Conservation (phyloP, 2,113 vertebrate genomes). For the Protobothrops flavoviridis region DNA sequence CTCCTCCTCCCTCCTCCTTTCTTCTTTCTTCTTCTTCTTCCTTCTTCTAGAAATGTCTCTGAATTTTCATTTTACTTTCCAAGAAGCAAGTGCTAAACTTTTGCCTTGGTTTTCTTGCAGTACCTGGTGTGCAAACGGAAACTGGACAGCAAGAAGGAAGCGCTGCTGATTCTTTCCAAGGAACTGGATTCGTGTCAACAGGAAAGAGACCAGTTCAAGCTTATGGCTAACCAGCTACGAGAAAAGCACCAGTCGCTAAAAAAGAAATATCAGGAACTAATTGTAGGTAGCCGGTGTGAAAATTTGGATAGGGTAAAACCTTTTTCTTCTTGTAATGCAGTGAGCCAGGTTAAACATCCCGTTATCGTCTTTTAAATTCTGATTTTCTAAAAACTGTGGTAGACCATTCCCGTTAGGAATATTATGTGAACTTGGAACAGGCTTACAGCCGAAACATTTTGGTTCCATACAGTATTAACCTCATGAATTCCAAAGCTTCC, state of each 20-base stretch:
- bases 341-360: constrained; percentile 21
- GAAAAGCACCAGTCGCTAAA: constrained; percentile 93
- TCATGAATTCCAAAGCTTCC: no score
- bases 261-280: constrained; percentile 92
- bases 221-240: constrained; percentile 96
- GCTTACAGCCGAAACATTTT: not conserved
- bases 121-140: constrained; percentile 93
- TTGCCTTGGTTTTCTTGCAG: constrained; percentile 62
- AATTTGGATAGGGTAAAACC: not conserved
- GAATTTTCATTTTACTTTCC: not conserved
- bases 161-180: constrained; percentile 93
- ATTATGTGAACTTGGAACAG: not conserved
- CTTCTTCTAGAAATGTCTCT: not conserved
- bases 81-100: not conserved
- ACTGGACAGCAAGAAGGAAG: constrained; percentile 95
- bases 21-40: no score
- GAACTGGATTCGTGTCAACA: constrained; percentile 95
- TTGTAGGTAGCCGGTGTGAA: constrained; percentile 73
- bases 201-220: constrained; percentile 94
- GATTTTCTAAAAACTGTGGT: constrained; percentile 12
- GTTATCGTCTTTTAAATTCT: constrained; percentile 30
- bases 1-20: no score
- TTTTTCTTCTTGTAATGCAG: not conserved
- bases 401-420: constrained; percentile 20
- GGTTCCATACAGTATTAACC: no score